These are phyloP conservation scores for Eumacrocentrus americanus DNA, from an alignment of 2,888 invertebrate species.

Conservation along the genomic window DNA sequence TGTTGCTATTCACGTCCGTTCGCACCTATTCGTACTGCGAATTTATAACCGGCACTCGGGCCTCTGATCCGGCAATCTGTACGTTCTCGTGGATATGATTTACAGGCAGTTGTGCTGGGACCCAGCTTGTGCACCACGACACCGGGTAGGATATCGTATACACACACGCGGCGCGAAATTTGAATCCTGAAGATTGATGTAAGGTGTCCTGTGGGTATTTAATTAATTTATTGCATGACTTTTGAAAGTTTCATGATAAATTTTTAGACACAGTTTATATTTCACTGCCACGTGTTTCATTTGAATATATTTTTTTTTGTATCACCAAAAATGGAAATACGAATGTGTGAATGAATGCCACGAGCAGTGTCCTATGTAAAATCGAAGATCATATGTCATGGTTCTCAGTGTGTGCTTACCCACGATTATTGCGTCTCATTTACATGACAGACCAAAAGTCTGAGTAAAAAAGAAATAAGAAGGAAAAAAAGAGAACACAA, in stretches of 20 bases:
- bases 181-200: conserved; percentile 3
- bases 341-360: conserved; percentile 13
- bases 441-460: conserved; percentile 32
- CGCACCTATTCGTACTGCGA: conserved; percentile 43
- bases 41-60: conserved; percentile 44
- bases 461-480: conserved; percentile 5
- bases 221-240: conserved; percentile 2
- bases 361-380: conserved; percentile 4
- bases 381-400: conserved; percentile 9
- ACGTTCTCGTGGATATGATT: conserved; percentile 31
- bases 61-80: conserved; percentile 34
- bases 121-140: conserved; percentile 9
- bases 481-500: conserved; percentile 14
- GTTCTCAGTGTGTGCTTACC: conserved; percentile 12
- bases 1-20: conserved; percentile 30
- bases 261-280: conserved; percentile 10
- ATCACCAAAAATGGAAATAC: conserved; percentile 9
- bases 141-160: conserved; percentile 10
- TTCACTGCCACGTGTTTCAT: conserved; percentile 10
- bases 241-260: background rate
- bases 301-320: background rate
- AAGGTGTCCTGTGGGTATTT: background rate
- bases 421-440: conserved; percentile 50
- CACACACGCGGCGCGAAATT: conserved; percentile 9
- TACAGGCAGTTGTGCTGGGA: conserved; percentile 16